Evolutionary conservation across 2,797 vertebrate species (phyloP), one percentile per base, ranked within the genome.

Genomic region (Clarias pachynema): DNA sequence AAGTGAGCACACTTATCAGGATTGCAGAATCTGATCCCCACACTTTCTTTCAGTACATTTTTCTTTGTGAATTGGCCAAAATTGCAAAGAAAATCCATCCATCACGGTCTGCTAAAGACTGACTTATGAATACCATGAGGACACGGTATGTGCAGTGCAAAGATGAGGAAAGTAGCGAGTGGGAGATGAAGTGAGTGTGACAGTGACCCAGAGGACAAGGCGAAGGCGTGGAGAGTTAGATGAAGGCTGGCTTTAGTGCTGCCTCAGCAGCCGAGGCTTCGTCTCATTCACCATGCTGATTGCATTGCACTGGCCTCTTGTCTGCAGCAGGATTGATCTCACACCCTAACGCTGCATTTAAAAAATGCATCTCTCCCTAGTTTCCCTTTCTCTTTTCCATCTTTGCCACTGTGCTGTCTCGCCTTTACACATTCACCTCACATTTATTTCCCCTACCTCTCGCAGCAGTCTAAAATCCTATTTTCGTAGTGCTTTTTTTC

Each of bases 281-380:
- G 87, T 92, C 86, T 94, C 92, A 93, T 93, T 95, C 92, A 72
- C 87, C 90, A 90, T 90, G 88, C 92, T 95, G 94, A 95, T 95
- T 95, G 91, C 93, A 94, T 94, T 88, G 92, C 92, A 94, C 94
- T 87, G 94, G 94, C 91, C 91, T 93, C 93, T 94, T 95, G 94
- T 95, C 95, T 90, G 85, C 90, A 84, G 85, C 81, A 84, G 89
- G 92, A 95, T 95, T 92, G 95, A 95, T 95, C 93, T 93, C 89
- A 85, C 70, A 89, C 85, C 84, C 90, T 88, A 91, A 90, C 90
- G 90, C 88, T 92, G 93, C 91, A 90, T 86, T 87, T 83, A 70
- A 86, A 78, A 84, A 84, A 84, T 70, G 62, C 29, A 79, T 37
- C 57, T 80, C 49, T 72, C 59, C 31, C 62, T 70, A 31, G 37